phyloP scores from a whole-genome alignment of 2,797 vertebrate species.

The Enteromius trimaculatus region DNA sequence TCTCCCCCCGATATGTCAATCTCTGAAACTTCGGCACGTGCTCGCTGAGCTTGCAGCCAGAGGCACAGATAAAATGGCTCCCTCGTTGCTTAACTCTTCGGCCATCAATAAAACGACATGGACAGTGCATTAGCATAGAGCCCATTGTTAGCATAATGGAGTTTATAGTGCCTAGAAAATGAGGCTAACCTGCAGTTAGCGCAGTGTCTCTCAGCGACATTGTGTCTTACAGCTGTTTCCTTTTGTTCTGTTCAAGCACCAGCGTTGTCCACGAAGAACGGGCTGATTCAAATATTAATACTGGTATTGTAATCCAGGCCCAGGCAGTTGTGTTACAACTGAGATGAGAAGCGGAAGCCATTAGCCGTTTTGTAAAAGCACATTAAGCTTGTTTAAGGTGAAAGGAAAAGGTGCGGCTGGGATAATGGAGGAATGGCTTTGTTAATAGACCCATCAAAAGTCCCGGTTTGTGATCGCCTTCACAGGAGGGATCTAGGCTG shows the following conservation, averaged over 20 bases:
- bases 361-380: constrained; percentile 16
- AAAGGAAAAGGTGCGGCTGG: constrained; percentile 61
- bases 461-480: constrained; percentile 56
- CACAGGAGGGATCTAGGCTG: background rate
- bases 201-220: constrained; percentile 14
- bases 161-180: constrained; percentile 21
- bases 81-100: constrained; percentile 23
- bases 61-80: constrained; percentile 35
- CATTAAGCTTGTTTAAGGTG: constrained; percentile 27
- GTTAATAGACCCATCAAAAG: constrained; percentile 73
- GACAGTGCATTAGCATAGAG: constrained; percentile 48
- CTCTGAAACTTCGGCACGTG: constrained; percentile 21
- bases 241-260: constrained; percentile 28
- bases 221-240: constrained; percentile 28
- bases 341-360: constrained; percentile 20
- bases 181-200: constrained; percentile 29
- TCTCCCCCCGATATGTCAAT: constrained; percentile 27
- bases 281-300: constrained; percentile 63
- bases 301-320: constrained; percentile 63
- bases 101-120: constrained; percentile 32
- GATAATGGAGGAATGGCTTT: constrained; percentile 65
- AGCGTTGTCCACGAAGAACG: constrained; percentile 20
- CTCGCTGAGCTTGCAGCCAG: constrained; percentile 39
- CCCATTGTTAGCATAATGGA: constrained; percentile 27
- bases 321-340: background rate